These are phyloP conservation scores for human (Homo sapiens) DNA, from an alignment of 2,113 vertebrate genomes.

Conservation along the genomic window DNA sequence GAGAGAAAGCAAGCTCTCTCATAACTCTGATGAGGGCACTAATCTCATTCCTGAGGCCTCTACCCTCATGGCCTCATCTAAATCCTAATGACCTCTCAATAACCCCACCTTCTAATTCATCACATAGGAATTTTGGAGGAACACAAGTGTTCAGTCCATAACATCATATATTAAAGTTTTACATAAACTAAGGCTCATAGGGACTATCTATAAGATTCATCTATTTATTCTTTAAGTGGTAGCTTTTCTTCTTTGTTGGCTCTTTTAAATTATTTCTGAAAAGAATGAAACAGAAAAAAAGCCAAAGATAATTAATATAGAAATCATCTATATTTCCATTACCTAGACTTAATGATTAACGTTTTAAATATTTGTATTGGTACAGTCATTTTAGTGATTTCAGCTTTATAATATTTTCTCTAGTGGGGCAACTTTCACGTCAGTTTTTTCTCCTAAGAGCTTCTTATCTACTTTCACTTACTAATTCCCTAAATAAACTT, in stretches of 20 bases:
- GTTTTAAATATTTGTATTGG: neutral
- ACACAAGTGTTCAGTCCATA: neutral
- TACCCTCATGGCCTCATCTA: neutral
- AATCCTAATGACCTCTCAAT: neutral
- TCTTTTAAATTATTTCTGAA: neutral
- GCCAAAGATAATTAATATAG: constrained; percentile 24
- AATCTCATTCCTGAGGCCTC: neutral
- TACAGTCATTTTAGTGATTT: constrained; percentile 18
- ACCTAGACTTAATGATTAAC: neutral
- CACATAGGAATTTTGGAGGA: neutral
- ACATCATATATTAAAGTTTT: neutral
- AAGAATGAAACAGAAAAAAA: neutral
- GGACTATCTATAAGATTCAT: neutral
- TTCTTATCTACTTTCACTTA: constrained; percentile 19
- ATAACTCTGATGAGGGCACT: neutral
- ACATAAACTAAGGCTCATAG: neutral
- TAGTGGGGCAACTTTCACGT: neutral
- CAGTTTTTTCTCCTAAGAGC: neutral
- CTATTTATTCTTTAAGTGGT: neutral
- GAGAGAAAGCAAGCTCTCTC: neutral
- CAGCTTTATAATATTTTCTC: neutral
- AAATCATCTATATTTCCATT: neutral
- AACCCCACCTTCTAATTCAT: neutral
- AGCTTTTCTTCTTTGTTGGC: neutral
- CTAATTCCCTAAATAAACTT: neutral